Evolutionary conservation across 92 coral and sea anemone genomes (phyloP).

Genomic region (Umimayanthus kanabou): DNA sequence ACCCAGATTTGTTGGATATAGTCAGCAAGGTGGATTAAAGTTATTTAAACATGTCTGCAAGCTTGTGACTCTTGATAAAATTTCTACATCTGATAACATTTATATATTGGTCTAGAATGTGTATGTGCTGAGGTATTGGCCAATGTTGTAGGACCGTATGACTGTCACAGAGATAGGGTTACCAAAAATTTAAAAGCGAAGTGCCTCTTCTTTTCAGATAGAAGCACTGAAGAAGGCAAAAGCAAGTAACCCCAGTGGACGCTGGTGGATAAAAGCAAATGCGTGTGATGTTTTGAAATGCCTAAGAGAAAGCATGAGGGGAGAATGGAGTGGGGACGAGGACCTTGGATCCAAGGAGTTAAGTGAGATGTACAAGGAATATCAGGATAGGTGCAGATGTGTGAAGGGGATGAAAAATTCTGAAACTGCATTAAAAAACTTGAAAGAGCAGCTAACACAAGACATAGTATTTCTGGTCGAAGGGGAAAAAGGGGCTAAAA

Average conservation of each 20-base stretch:
- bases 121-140: no score
- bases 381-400: constrained; percentile 35
- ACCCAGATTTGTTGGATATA: no score
- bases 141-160: no score
- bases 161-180: no score
- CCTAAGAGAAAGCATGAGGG: constrained; percentile 56
- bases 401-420: constrained; percentile 17
- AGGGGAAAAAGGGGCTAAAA: constrained; percentile 33
- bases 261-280: constrained; percentile 91
- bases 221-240: constrained; percentile 17
- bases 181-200: no score
- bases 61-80: no score
- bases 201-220: neutral
- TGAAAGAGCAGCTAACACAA: constrained; percentile 26
- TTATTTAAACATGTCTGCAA: no score
- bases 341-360: constrained; percentile 56
- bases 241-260: constrained; percentile 26
- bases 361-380: constrained; percentile 38
- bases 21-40: no score
- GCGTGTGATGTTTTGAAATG: constrained; percentile 73
- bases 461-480: constrained; percentile 52
- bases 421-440: neutral
- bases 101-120: no score
- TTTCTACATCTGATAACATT: no score
- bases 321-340: constrained; percentile 77